These are phyloP conservation scores for Sinhomidia bicolor DNA, from an alignment of 2,888 invertebrate species.

Conservation along the genomic window DNA sequence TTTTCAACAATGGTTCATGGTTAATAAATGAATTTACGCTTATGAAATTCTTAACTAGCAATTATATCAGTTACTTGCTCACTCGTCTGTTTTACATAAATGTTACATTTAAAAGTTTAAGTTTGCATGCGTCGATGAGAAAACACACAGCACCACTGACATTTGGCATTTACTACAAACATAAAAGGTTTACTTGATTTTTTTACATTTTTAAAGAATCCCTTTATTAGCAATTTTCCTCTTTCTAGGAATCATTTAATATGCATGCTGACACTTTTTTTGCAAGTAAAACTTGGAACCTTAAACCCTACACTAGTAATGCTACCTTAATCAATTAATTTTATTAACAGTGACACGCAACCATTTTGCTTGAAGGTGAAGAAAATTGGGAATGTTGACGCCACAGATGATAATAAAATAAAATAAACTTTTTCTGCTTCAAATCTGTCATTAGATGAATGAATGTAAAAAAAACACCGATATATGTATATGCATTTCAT, in stretches of 20 bases:
- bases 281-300: background rate
- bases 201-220: no score
- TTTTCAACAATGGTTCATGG: background rate
- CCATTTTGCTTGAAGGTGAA: background rate
- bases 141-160: background rate
- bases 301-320: background rate
- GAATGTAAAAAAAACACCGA: no score
- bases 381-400: background rate
- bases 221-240: no score
- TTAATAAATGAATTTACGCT: background rate
- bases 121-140: background rate
- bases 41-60: constrained; percentile 26
- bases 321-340: background rate
- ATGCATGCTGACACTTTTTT: constrained; percentile 15
- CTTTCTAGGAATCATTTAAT: constrained; percentile 52
- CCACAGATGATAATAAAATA: background rate
- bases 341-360: constrained; percentile 27
- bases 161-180: constrained; percentile 48
- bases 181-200: no score
- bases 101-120: background rate
- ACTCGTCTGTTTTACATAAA: background rate
- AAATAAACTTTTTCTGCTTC: background rate
- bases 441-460: background rate
- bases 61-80: constrained; percentile 31
- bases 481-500: no score